Base-by-base conservation (phyloP, 2,113 vertebrate species). In the Dicerorhinus sumatrensis region DNA sequence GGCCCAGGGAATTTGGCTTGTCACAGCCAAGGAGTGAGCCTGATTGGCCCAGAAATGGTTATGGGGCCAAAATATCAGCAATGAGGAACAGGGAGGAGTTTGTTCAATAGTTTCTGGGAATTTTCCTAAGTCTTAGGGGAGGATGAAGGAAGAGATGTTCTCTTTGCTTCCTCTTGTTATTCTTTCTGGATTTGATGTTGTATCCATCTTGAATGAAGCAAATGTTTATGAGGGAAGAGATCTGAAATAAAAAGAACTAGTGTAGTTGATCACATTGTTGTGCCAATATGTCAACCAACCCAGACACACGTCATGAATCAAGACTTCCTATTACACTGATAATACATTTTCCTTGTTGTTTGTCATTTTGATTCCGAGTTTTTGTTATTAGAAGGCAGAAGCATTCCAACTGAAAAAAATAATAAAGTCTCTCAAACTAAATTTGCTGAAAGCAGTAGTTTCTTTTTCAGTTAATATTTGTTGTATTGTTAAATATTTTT, bases 301-400 rank as follows among this genome's bases (percentile, higher is more conserved):
- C 29, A 91, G 91, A 85, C 48, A 82, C 20, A 3, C 4, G 82
- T 69, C 65, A 85, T 93, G 86, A 94, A 51, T 89, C 67, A 75
- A 46, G 23, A 58, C 48, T 96, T 94, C 33, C 42, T 86, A 25
- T 89, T 48, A 72, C 5, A 56, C 6, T 14, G 29, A 56, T 58
- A 94, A 97, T 95, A 42, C 56, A 86, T 48, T 46, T 86, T 87
- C 16, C 23, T 92, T 85, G 48, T 48, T 79, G 31, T 94, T 87
- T 85, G 48, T 94, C 86, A 96, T 81, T 83, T 51, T 70, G 9
- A 89, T 21, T 86, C 13, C 82, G 60, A 33, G 18, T 48, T 89
- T 95, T 97, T 77, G 48, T 93, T 97, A 86, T 51, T 46, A 91
- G 60, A 77, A 91, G 46, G n/a, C 17, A 94, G 83, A 95, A 89